Base-by-base conservation (phyloP, 2,113 vertebrate genomes). In the Cyprinus carpio region DNA sequence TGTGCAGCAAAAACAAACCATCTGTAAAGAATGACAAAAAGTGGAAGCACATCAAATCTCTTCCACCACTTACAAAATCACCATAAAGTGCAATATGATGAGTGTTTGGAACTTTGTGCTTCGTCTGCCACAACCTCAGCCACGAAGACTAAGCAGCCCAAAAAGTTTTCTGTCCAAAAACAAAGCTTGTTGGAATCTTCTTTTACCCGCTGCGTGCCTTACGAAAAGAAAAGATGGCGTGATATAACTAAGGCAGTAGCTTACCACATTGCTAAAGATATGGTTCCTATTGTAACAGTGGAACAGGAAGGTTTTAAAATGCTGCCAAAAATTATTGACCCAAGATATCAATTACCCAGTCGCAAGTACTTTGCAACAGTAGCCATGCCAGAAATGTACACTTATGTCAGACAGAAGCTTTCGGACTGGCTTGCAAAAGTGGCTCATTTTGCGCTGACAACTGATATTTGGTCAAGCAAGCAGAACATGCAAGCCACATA, bases 371-470 rank as follows among this genome's bases (percentile, higher is more conserved):
- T 34, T 9, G 8, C 40, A 84, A 75, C n/a, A 87, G 81, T 86
- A 85, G 80, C 49, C n/a, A 75, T 85, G 27, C 40, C 85, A 76
- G 12, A 84, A 27, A 87, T 82, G 75, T 86, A 75, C 37, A 80
- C 23, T 74, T 40, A 82, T 16, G 10, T 43, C 43, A 43, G 37
- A 37, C 6, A 5, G 37, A 37, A 37, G 37, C 37, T 37, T 37
- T 37, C 37, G 37, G 75, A 18, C 65, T 65, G 29, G 34, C 87
- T 86, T 18, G 37, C 84, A 56, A 86, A 83, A 54, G 81, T 79
- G n/a, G 34, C 78, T 51, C 34, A 85, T 72, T 85, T 80, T 4
- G 27, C 60, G 27, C 37, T 37, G 6, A 7, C 37, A 37, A 37
- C 71, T 71, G 29, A 77, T 46, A 40, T 56, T 86, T 37, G 4